Percentiles rank a stretch among this genome's conserved stretches.
These are phyloP conservation scores for Lysiphlebus fabarum DNA, from an alignment of 1,140 invertebrate genomes.

Conservation along the genomic window DNA sequence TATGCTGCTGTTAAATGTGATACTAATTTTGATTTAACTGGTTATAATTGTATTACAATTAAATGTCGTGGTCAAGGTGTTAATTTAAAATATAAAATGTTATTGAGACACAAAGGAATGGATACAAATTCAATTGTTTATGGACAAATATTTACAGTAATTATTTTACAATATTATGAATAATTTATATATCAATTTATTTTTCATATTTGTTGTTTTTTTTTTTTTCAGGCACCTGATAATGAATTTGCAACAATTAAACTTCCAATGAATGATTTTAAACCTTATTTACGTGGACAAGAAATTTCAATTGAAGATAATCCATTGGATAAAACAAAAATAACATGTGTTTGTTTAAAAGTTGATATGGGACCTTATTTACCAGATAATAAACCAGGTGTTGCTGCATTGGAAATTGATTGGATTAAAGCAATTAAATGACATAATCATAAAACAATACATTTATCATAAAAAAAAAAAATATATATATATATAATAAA, in stretches of 20 bases:
- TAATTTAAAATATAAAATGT: conserved; percentile 59
- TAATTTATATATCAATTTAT: conserved; percentile 8
- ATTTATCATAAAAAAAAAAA: no score
- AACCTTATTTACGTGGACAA: conserved; percentile 62
- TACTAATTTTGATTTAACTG: conserved; percentile 54
- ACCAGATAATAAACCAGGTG: conserved; percentile 63
- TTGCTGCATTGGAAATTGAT: conserved; percentile 66
- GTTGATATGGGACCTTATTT: conserved; percentile 66
- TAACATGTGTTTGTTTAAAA: conserved; percentile 64
- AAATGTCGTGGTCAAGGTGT: conserved; percentile 60
- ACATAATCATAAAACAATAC: conserved; percentile 7
- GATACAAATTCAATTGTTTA: conserved; percentile 61
- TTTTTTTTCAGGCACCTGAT: conserved; percentile 55
- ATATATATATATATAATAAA: no score
- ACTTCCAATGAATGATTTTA: conserved; percentile 60
- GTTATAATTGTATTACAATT: conserved; percentile 56
- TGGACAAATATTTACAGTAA: conserved; percentile 64
- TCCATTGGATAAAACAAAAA: conserved; percentile 58
- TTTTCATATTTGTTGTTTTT: not conserved
- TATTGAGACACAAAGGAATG: conserved; percentile 61
- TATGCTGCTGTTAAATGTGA: conserved; percentile 61
- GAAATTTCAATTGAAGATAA: conserved; percentile 54
- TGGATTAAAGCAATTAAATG: conserved; percentile 58
- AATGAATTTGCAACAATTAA: conserved; percentile 57
- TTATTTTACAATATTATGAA: conserved; percentile 9